Evolutionary conservation across 2,888 invertebrate species (phyloP).

Genomic region (Heterodera filipjevi): DNA sequence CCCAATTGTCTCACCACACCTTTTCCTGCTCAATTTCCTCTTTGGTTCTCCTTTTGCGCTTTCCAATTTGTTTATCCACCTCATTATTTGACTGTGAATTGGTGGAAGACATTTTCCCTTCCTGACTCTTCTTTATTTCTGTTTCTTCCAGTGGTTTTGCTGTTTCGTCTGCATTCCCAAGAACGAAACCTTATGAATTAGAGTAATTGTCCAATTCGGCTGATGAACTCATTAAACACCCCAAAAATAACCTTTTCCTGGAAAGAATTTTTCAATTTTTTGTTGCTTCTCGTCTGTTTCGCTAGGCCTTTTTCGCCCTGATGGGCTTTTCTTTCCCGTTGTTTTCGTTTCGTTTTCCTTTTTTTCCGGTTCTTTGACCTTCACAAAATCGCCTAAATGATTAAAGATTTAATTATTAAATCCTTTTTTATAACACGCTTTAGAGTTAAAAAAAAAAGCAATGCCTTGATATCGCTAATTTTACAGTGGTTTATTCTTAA

Average conservation of each 20-base stretch:
- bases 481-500: too few species aligned
- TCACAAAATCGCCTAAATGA: slow-evolving; percentile 49
- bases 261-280: slow-evolving; percentile 30
- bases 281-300: slow-evolving; percentile 12
- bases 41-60: slow-evolving; percentile 38
- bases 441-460: too few species aligned
- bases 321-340: not conserved
- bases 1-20: slow-evolving; percentile 35
- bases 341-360: slow-evolving; percentile 13
- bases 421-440: too few species aligned
- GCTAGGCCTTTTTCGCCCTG: not conserved
- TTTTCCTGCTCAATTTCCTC: slow-evolving; percentile 47
- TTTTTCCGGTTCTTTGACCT: slow-evolving; percentile 60
- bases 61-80: not conserved
- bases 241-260: slow-evolving; percentile 21
- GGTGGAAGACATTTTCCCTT: slow-evolving; percentile 23
- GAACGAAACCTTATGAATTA: not conserved
- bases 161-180: not conserved
- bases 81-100: not conserved
- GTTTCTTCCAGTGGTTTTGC: not conserved
- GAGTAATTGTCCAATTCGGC: not conserved
- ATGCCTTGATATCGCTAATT: not conserved
- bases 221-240: not conserved
- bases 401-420: slow-evolving; percentile 17
- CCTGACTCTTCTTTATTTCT: not conserved